phyloP scores from a whole-genome alignment of 2,888 invertebrate species.

The Erpobdella octoculata region DNA sequence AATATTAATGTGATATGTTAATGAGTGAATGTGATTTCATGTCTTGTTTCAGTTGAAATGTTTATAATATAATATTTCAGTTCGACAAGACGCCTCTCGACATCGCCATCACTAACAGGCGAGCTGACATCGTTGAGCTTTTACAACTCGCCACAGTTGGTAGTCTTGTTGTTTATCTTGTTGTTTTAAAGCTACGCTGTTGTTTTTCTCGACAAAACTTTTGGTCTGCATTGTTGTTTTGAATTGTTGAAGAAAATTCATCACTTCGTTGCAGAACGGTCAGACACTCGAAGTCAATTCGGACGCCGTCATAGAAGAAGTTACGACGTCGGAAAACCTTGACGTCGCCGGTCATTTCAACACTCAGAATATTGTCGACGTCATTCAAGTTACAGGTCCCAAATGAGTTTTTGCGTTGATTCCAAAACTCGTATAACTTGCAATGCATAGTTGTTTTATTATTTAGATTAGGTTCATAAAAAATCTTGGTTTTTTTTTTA shows the following conservation, averaged over 20 bases:
- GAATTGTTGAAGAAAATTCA: background rate
- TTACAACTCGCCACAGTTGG: constrained; percentile 40
- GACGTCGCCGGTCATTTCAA: constrained; percentile 7
- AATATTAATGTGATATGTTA: too few relatives aligned
- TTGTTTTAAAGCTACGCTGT: too few relatives aligned
- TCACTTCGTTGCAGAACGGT: constrained; percentile 7
- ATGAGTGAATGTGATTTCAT: too few relatives aligned
- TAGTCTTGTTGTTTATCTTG: background rate
- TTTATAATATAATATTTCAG: constrained; percentile 36
- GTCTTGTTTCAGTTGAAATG: too few relatives aligned
- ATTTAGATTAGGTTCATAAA: too few relatives aligned
- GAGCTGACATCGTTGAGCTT: constrained; percentile 50
- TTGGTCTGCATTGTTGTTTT: too few relatives aligned
- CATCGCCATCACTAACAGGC: constrained; percentile 58
- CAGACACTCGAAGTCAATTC: constrained; percentile 15
- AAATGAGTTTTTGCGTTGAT: too few relatives aligned
- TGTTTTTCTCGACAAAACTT: too few relatives aligned
- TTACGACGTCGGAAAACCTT: constrained; percentile 31
- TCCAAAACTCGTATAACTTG: too few relatives aligned
- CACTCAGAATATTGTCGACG: background rate
- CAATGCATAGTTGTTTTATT: too few relatives aligned
- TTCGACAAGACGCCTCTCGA: constrained; percentile 49
- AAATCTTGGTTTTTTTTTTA: background rate
- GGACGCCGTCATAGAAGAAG: constrained; percentile 35
- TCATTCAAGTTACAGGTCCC: too few relatives aligned